Evolutionary conservation across 35 echinoderm and acorn worm genomes (phyloP).

Genomic region (Lytechinus pictus): DNA sequence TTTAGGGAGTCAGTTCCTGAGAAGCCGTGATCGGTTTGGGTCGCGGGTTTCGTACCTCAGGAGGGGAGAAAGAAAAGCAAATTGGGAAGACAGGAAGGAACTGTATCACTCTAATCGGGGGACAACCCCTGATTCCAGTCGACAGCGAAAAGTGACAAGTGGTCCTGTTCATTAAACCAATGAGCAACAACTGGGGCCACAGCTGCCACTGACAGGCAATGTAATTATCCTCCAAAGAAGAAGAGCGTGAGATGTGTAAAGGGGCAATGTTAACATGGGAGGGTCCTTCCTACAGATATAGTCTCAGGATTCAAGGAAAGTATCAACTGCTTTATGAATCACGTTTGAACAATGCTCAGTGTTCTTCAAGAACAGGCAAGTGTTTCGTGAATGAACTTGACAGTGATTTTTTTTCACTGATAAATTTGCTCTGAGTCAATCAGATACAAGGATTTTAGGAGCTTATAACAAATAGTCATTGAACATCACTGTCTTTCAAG

Average conservation of each 20-base stretch:
- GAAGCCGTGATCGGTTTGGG: neutral
- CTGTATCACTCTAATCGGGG: neutral
- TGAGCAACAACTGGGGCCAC: neutral
- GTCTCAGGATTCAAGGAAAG: neutral
- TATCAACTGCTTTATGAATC: neutral
- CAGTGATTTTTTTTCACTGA: too few species aligned
- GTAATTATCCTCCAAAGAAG: neutral
- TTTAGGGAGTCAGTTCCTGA: neutral
- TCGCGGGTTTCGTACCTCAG: neutral
- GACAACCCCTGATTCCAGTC: neutral
- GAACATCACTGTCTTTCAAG: too few species aligned
- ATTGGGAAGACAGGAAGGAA: neutral
- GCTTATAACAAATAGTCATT: too few species aligned
- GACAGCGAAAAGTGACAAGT: neutral
- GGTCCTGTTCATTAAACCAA: slow-evolving; percentile 3
- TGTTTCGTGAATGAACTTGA: too few species aligned
- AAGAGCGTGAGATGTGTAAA: neutral
- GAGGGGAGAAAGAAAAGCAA: neutral
- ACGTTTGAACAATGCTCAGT: neutral
- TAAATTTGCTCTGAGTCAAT: too few species aligned
- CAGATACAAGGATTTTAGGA: too few species aligned
- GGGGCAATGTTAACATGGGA: neutral
- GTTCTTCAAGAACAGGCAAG: too few species aligned
- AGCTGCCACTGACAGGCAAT: neutral
- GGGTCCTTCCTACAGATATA: neutral